A percentile compares a stretch with the other conserved stretches of the same genome.
Evolutionary conservation across 2,888 invertebrate genomes (phyloP).

Genomic region (Tupiocoris notatus): DNA sequence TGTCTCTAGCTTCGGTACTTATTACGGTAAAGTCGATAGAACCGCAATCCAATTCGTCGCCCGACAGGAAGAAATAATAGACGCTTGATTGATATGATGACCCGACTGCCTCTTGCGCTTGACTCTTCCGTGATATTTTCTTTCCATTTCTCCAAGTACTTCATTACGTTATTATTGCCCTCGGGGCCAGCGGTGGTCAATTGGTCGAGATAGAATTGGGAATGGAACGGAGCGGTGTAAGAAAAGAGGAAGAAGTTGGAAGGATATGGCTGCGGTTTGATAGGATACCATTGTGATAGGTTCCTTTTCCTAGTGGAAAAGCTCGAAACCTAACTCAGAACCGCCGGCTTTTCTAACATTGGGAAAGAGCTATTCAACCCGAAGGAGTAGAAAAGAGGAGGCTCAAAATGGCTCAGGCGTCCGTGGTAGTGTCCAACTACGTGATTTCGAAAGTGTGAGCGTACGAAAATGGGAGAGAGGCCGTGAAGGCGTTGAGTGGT

Average conservation of each 20-base stretch:
- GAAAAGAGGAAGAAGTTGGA: too few relatives aligned
- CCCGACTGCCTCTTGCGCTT: too few relatives aligned
- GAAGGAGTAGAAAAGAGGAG: not conserved
- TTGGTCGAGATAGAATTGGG: not conserved
- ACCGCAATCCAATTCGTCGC: too few relatives aligned
- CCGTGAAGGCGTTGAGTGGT: not conserved
- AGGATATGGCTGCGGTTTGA: not conserved
- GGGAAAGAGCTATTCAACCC: not conserved
- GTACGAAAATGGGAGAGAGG: not conserved
- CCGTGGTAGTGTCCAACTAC: not conserved
- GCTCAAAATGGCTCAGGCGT: not conserved
- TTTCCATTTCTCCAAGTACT: not conserved
- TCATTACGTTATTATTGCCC: not conserved
- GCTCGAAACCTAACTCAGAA: not conserved
- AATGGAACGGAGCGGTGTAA: not conserved
- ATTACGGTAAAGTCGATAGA: too few relatives aligned
- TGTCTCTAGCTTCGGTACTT: too few relatives aligned
- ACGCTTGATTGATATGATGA: too few relatives aligned
- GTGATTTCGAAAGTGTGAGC: not conserved
- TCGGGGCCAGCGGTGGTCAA: not conserved
- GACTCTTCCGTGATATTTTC: not conserved
- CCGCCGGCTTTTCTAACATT: not conserved
- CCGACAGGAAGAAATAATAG: too few relatives aligned
- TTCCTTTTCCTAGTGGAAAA: not conserved
- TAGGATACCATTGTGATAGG: not conserved